A percentile compares a stretch with the other conserved stretches of the same genome.
These are phyloP conservation scores for Xenus cinereus DNA, from an alignment of 2,113 vertebrate species.

Conservation along the genomic window DNA sequence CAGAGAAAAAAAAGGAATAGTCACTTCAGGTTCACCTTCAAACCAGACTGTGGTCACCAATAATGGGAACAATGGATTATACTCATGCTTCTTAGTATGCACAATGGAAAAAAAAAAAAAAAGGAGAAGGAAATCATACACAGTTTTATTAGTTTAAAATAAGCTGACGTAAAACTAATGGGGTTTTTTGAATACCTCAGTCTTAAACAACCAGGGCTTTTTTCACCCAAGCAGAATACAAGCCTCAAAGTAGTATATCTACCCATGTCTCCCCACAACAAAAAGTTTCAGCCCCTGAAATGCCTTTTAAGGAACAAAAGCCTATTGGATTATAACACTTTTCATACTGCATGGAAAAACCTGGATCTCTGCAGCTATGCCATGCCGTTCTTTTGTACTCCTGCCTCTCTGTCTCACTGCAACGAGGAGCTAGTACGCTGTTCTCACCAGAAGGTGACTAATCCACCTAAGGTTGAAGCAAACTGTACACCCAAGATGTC, in stretches of 20 bases:
- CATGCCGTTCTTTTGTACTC: neutral
- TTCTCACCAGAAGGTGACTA: neutral
- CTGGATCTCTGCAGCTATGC: neutral
- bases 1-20: constrained; percentile 6
- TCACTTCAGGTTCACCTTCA: neutral
- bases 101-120: neutral
- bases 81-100: neutral
- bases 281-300: neutral
- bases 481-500: neutral
- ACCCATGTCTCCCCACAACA: neutral
- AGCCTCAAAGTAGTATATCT: neutral
- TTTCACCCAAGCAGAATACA: neutral
- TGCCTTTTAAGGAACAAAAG: neutral
- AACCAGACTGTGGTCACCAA: neutral
- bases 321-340: neutral
- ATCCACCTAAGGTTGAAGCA: neutral
- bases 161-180: neutral
- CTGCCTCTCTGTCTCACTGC: neutral
- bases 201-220: neutral
- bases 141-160: neutral
- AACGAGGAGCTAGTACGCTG: neutral
- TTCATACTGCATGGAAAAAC: neutral
- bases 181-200: neutral
- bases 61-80: neutral
- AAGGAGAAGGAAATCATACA: neutral